A percentile compares a stretch with the other conserved stretches of the same genome.
These are phyloP conservation scores for Folsomia candida DNA, from an alignment of 2,888 invertebrate species.

Conservation along the genomic window DNA sequence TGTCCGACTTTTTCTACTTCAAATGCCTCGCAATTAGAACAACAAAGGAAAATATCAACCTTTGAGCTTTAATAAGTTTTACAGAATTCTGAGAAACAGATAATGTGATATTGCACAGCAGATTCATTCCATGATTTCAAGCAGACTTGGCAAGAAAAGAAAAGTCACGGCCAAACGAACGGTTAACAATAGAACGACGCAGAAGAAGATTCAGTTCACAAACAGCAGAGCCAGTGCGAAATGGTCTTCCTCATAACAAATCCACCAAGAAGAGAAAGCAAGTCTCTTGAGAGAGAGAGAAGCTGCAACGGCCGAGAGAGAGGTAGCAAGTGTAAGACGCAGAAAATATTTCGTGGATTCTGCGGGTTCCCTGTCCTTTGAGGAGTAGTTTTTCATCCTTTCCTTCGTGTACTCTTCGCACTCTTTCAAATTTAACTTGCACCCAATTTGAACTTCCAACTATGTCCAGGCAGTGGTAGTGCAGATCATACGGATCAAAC, in stretches of 20 bases:
- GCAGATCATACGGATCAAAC: not conserved
- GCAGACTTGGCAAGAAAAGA: not conserved
- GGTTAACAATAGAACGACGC: not conserved
- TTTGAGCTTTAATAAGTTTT: not conserved
- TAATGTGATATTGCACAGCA: not conserved
- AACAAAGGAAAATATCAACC: not conserved
- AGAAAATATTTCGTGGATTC: not conserved
- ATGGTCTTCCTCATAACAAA: no score
- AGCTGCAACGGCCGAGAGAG: not conserved
- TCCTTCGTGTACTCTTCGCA: not conserved
- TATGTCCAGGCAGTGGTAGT: not conserved
- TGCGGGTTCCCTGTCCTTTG: not conserved
- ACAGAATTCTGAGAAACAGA: not conserved
- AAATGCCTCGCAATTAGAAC: not conserved
- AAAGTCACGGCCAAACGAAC: not conserved
- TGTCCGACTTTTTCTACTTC: not conserved
- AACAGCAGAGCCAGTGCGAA: no score
- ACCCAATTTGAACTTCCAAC: not conserved
- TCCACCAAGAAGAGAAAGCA: conserved; percentile 7
- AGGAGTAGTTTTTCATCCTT: not conserved
- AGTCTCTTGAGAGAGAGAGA: not conserved
- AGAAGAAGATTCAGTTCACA: not conserved
- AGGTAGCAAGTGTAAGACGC: not conserved
- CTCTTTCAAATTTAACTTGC: conserved; percentile 11
- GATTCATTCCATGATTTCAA: not conserved